A percentile compares a stretch with the other conserved stretches of the same genome.
These are phyloP conservation scores for Thunnus albacares DNA, from an alignment of 2,797 vertebrate species.

Conservation along the genomic window DNA sequence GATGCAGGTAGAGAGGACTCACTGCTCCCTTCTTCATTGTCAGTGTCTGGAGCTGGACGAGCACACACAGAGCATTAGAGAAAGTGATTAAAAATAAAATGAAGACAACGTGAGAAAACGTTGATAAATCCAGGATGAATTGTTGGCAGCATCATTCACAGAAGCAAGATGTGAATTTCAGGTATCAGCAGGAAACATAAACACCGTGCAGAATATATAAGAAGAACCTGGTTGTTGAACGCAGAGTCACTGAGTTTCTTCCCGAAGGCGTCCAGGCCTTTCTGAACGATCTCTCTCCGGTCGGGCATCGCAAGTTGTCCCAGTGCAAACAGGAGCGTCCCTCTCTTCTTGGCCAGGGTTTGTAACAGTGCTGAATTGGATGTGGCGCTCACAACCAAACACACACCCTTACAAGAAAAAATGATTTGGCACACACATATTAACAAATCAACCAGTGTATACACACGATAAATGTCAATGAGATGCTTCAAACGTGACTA, in stretches of 20 bases:
- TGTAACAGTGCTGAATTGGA: slow-evolving; percentile 79
- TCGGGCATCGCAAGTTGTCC: slow-evolving; percentile 85
- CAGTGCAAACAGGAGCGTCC: slow-evolving; percentile 77
- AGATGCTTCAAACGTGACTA: too few relatives aligned
- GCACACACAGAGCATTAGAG: slow-evolving; percentile 1
- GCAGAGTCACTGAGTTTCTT: slow-evolving; percentile 93
- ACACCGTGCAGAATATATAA: not conserved
- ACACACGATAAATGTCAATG: not conserved
- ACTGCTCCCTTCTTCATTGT: slow-evolving; percentile 90
- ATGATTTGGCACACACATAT: not conserved
- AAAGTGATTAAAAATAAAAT: not conserved
- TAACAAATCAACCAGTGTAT: not conserved
- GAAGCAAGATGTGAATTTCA: not conserved
- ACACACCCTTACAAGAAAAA: slow-evolving; percentile 82
- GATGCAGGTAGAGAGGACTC: slow-evolving; percentile 88
- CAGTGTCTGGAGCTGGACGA: slow-evolving; percentile 87
- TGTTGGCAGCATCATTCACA: not conserved
- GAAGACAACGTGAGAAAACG: not conserved
- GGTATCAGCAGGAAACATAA: not conserved
- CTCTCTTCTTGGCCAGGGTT: slow-evolving; percentile 81
- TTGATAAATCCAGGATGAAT: not conserved
- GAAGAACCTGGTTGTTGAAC: slow-evolving; percentile 92
- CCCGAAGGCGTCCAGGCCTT: slow-evolving; percentile 87
- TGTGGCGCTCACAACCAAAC: slow-evolving; percentile 87
- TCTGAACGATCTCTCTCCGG: slow-evolving; percentile 86